Evolutionary conservation across 2,113 vertebrate genomes (phyloP).

Genomic region (Rattus rattus): DNA sequence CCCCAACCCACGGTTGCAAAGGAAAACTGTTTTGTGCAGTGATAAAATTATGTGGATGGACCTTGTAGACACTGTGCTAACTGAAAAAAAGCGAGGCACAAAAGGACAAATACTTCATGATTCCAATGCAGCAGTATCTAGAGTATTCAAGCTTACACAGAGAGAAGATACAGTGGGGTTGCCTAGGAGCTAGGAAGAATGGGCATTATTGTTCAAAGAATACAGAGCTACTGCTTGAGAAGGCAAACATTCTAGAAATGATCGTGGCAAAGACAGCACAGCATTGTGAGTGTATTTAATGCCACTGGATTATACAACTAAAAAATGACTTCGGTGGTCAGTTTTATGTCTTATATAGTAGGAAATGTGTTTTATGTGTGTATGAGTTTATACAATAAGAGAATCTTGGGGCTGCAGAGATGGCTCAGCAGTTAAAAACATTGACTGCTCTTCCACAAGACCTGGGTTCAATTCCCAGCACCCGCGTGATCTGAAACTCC

Average conservation of each 20-base stretch:
- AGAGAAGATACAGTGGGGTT: neutral
- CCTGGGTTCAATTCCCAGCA: neutral
- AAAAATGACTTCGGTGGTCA: neutral
- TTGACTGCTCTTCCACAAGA: neutral
- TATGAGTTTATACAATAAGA: neutral
- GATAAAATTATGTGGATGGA: neutral
- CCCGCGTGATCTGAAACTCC: neutral
- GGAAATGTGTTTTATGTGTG: neutral
- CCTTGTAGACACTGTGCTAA: neutral
- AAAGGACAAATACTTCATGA: neutral
- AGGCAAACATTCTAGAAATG: neutral
- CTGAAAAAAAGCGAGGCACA: constrained; percentile 1
- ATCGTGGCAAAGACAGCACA: neutral
- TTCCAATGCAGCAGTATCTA: neutral
- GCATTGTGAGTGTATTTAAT: neutral
- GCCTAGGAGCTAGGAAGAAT: neutral
- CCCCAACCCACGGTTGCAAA: neutral
- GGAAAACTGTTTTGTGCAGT: no score
- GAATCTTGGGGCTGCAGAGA: neutral
- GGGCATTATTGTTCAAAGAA: neutral
- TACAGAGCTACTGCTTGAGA: neutral
- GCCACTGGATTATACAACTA: neutral
- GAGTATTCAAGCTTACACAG: neutral
- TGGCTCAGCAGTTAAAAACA: neutral
- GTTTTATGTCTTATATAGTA: neutral